Base-by-base conservation (phyloP, 1,140 invertebrate species). In the Diorhabda carinulata region DNA sequence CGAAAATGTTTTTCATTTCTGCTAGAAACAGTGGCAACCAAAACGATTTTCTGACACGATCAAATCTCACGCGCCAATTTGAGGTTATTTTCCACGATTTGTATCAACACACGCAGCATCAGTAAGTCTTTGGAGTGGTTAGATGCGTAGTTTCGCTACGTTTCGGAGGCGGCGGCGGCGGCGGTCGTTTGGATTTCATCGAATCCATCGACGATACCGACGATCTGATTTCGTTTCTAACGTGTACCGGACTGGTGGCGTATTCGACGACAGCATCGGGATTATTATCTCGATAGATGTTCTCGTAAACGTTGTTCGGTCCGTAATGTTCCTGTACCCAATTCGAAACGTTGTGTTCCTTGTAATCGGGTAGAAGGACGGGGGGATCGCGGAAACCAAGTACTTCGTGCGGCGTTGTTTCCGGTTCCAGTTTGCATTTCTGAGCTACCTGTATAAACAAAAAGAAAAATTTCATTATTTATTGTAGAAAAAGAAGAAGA, bases 251-350 rank as follows among this genome's bases (percentile, higher is more conserved):
- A 70, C 83, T 84, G 0, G 81, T 80, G 2, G 78, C 78, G 62
- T 84, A 85, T 63, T 84, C 83, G 5, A 82, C 80, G 0, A 84
- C 82, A 2, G 76, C 77, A 56, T 77, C 75, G 67, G 68, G 71
- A 0, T 80, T 78, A 70, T 80, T 84, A 61, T 81, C 82, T 52
- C 82, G 76, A 69, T 87, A 87, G 0, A 87, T 83, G 68, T 88
- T 88, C 68, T 88, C 86, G 69, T 88, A 88, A 2, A 87, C 70
- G 73, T 88, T 88, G 69, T 87, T 84, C 4, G 80, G 78, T 0
- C 92, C 92, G 74, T 95, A 95, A 74, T 95, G 93, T 76, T 95
- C 92, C 72, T 91, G 88, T n/a, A 95, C 91, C 93, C 93, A 95
- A 76, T 94, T 93, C 3, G 90, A 92, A 0, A 95, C 92, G 71